Conservation (phyloP, 2,113 vertebrate species). For the Lycocorax pyrrhopterus region DNA sequence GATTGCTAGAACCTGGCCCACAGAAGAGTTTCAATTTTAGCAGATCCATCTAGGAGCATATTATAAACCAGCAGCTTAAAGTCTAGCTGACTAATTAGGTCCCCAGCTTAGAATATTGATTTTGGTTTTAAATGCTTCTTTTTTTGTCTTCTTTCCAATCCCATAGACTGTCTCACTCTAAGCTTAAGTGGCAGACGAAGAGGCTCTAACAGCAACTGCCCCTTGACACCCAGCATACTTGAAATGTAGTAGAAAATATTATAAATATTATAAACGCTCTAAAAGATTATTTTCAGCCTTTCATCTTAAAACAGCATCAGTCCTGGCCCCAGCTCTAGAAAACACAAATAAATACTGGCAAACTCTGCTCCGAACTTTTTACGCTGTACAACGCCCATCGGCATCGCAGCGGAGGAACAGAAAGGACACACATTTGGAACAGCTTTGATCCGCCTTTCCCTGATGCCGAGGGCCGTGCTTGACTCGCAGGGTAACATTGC, state of each 20-base stretch:
- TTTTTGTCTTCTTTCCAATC: not conserved
- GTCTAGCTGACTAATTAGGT: not conserved
- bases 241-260: not conserved
- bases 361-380: not conserved
- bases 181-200: not conserved
- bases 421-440: fast-evolving
- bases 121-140: not conserved
- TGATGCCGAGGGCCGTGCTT: fast-evolving
- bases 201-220: not conserved
- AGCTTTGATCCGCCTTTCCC: not conserved
- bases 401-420: fast-evolving
- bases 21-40: not conserved
- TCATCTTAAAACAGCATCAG: not conserved
- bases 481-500: conserved; percentile 13
- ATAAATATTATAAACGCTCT: not conserved
- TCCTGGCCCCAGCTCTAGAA: not conserved
- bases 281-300: not conserved
- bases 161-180: not conserved
- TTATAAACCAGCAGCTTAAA: not conserved
- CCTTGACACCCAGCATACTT: not conserved
- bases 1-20: conserved; percentile 2
- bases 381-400: fast-evolving
- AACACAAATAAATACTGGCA: fast-evolving
- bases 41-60: not conserved
- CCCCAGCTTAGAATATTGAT: not conserved